Percentiles rank a stretch among this genome's conserved stretches.
phyloP scores from a whole-genome alignment of 1,140 invertebrate species.

The Anadara kagoshimensis region DNA sequence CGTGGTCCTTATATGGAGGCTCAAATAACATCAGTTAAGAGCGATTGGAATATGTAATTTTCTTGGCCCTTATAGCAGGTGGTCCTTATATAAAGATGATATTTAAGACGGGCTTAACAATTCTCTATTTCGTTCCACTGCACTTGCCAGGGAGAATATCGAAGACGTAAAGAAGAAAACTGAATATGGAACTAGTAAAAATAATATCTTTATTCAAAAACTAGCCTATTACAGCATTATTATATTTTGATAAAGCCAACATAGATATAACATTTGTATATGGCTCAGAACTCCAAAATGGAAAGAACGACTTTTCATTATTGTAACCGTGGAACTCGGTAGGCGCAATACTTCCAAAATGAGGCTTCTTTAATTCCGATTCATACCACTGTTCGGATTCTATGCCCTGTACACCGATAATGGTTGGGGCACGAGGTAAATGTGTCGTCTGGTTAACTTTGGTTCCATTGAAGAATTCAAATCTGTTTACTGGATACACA shows the following conservation, averaged over 20 bases:
- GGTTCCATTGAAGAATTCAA: constrained; percentile 62
- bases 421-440: not conserved
- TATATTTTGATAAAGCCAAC: constrained; percentile 47
- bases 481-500: constrained; percentile 59
- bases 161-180: too few species aligned
- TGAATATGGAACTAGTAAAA: too few species aligned
- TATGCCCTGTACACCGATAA: constrained; percentile 42
- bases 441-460: constrained; percentile 12
- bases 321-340: constrained; percentile 53
- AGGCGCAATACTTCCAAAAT: constrained; percentile 45
- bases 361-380: constrained; percentile 24
- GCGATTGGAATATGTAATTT: too few species aligned
- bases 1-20: too few species aligned
- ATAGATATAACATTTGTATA: constrained; percentile 56
- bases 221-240: too few species aligned
- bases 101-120: too few species aligned
- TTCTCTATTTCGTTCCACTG: too few species aligned
- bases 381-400: constrained; percentile 38
- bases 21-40: too few species aligned
- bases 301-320: constrained; percentile 42
- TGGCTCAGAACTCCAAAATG: constrained; percentile 58
- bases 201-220: too few species aligned
- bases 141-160: too few species aligned
- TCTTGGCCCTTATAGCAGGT: too few species aligned
- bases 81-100: too few species aligned